phyloP scores from a whole-genome alignment of 2,888 invertebrate genomes.

The Aphodius sticticus region DNA sequence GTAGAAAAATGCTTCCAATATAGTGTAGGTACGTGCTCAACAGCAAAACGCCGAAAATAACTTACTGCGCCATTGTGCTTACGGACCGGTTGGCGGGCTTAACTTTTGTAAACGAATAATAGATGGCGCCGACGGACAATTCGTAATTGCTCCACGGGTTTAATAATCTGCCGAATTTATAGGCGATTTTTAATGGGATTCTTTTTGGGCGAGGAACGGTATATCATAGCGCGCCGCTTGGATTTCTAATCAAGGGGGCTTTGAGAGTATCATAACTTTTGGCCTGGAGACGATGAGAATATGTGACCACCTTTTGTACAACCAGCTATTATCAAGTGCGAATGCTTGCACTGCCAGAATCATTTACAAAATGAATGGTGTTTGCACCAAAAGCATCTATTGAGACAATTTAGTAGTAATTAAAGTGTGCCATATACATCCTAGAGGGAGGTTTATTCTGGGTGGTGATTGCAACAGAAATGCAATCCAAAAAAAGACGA shows the following conservation, averaged over 20 bases:
- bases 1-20: constrained; percentile 24
- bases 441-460: no score
- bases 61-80: constrained; percentile 14
- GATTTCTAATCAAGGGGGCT: background rate
- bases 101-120: constrained; percentile 20
- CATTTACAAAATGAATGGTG: no score
- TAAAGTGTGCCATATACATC: no score
- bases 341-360: no score
- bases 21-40: constrained; percentile 18
- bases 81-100: constrained; percentile 13
- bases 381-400: no score
- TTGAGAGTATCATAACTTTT: background rate
- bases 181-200: constrained; percentile 18
- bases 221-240: background rate
- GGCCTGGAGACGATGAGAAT: background rate
- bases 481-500: no score
- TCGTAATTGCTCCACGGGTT: constrained; percentile 20
- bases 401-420: no score
- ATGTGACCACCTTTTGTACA: background rate
- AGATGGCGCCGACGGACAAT: constrained; percentile 13
- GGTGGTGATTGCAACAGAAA: no score
- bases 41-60: constrained; percentile 13
- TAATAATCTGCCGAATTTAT: constrained; percentile 24
- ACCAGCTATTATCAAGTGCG: no score
- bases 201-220: background rate